Base-by-base conservation (phyloP, 1,140 invertebrate species). In the Bacillus rossius region DNA sequence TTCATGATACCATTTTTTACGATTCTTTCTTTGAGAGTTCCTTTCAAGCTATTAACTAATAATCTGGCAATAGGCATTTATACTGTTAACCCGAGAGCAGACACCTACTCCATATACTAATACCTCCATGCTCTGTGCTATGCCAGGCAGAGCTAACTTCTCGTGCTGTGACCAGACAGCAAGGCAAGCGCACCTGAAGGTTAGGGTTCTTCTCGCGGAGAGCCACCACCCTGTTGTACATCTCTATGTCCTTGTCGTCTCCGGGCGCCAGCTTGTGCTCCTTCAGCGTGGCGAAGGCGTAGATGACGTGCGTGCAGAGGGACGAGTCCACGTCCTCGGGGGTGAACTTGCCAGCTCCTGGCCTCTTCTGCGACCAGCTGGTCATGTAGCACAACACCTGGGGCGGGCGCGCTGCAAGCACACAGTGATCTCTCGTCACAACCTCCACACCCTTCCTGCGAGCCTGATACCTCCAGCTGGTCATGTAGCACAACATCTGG, bases 401-500 rank as follows among this genome's bases (percentile, higher is more conserved):
- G 0, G 90, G 83, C 57, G 84, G 83, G 55, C 91, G 84, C 60
- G 83, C 90, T 92, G 69, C 1, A 74, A 34, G 4, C 29, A 34
- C 29, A 34, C 29, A 34, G 81, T 81, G 73, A 95, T 97, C 71
- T 88, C 87, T 7, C 92, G 92, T 20, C 82, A 79, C 40, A 88
- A 89, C 0, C 79, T 41, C 89, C 89, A 0, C 92, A 87, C 45
- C 94, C 79, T 70, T 94, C 96, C 58, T 89, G 84, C 0, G 94
- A 92, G 92, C n/a, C n/a, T n/a, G n/a, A n/a, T n/a, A n/a, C n/a
- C n/a, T n/a, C 94, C 94, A 97, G 63, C 90, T 96, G 1, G 95
- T 96, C 71, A 93, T 81, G 69, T 97, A 98, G 71, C 95, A 98
- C 63, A 97, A 85, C 1, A 94, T 84, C 75, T 91, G 89, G 0